Evolutionary conservation across 2,888 invertebrate species (phyloP), one percentile per base, ranked within the genome.

Genomic region (Chaitophorus viminalis): DNA sequence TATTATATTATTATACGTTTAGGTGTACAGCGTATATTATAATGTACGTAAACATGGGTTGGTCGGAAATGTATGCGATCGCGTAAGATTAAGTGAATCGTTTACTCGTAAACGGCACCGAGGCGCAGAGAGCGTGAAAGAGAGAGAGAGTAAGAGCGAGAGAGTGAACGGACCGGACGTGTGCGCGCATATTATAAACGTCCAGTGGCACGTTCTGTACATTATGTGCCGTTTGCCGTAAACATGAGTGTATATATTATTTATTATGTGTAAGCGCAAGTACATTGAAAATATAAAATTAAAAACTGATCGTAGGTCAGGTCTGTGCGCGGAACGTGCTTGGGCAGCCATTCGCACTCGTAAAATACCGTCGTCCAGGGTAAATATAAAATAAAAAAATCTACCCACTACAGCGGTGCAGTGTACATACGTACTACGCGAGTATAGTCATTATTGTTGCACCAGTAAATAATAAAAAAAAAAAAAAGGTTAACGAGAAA

Each of bases 281-380:
- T 60, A 5, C 25, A 6, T 60, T 21, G 4, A 25, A 60, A 72
- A 52, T 72, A 72, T 25, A 33, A 82, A 82, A 74, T 82, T 82
- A 82, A 82, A 82, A 82, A 82, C 72, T 72, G 82, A 72, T 82
- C 82, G 72, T 82, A 82, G 82, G 82, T 82, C 85, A 85, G 65
- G 68, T 68, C 85, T 52, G 65, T 36, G 21, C 17, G 68, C 52
- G 5, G 31, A 85, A 85, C 85, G 85, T 85, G 85, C 85, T 70
- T 29, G 33, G 39, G 77, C 68, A 52, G 31, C 9, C 9, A 65
- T 84, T 76, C 36, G 46, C 74, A 39, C 84, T 84, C 84, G 46
- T 84, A 84, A 84, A 84, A 74, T 6, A 14, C 21, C 36, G 46
- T 75, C 75, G 75, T 77, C 39, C 72, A 25, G 31, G 46, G 68